phyloP scores from a whole-genome alignment of 1,140 invertebrate species.

The Eriosoma lanigerum region DNA sequence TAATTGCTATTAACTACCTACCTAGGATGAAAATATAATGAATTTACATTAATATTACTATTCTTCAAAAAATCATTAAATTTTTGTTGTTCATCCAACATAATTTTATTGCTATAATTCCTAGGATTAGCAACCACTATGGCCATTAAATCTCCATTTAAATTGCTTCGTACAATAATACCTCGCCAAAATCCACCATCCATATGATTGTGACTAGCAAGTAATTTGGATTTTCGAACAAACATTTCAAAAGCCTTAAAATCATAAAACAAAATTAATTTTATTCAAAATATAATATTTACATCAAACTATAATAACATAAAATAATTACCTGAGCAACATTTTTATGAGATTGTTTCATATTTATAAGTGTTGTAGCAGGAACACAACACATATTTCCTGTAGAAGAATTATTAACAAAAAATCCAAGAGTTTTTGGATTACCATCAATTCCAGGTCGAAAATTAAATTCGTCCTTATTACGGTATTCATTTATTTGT shows the following conservation, averaged over 20 bases:
- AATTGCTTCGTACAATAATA: conserved; percentile 60
- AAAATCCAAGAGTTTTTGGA: conserved; percentile 60
- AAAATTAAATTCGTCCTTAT: conserved; percentile 62
- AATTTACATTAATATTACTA: conserved; percentile 44
- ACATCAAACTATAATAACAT: not conserved
- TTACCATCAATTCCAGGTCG: conserved; percentile 59
- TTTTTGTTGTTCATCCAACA: conserved; percentile 57
- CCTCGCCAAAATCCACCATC: conserved; percentile 62
- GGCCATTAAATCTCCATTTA: conserved; percentile 59
- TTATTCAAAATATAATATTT: not conserved
- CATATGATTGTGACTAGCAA: conserved; percentile 59
- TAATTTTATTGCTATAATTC: conserved; percentile 57
- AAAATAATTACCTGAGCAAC: conserved; percentile 56
- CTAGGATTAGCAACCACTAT: conserved; percentile 61
- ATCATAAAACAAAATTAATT: conserved; percentile 11
- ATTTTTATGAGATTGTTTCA: conserved; percentile 57
- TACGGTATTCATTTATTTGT: conserved; percentile 58
- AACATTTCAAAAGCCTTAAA: conserved; percentile 61
- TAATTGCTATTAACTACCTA: conserved; percentile 51
- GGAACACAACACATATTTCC: conserved; percentile 57
- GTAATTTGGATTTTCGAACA: conserved; percentile 58
- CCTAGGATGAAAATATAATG: conserved; percentile 58
- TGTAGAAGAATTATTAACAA: conserved; percentile 56
- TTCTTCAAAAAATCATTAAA: conserved; percentile 57
- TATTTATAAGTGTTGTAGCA: conserved; percentile 57